Conservation (phyloP, 1,140 invertebrate species). For the Bombus polaris region DNA sequence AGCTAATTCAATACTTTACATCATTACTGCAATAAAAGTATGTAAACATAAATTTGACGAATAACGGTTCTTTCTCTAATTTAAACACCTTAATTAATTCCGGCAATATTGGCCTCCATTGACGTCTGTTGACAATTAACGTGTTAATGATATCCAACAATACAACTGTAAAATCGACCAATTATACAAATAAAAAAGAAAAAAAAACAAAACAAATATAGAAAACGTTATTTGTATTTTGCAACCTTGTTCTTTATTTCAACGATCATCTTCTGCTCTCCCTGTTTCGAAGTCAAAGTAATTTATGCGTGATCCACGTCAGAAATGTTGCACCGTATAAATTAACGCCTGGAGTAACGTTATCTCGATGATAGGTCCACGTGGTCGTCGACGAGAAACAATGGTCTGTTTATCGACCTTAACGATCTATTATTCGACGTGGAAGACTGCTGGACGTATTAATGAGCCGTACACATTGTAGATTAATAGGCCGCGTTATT, state of each 20-base stretch:
- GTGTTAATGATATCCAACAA: background rate
- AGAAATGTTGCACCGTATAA: constrained; percentile 35
- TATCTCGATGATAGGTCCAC: constrained; percentile 35
- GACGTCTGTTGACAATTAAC: background rate
- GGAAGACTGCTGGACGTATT: constrained; percentile 41
- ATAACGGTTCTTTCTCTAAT: background rate
- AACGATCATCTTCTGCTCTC: background rate
- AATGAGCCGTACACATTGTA: constrained; percentile 34
- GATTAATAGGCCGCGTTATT: constrained; percentile 42
- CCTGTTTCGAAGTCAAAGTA: background rate
- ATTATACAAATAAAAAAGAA: background rate
- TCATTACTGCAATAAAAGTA: background rate
- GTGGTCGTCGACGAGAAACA: constrained; percentile 27
- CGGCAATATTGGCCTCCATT: too few species aligned
- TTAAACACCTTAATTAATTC: background rate
- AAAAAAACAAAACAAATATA: background rate
- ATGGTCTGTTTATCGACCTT: constrained; percentile 39
- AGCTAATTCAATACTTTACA: background rate
- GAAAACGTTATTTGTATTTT: background rate
- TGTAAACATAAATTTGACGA: background rate
- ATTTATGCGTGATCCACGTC: constrained; percentile 25
- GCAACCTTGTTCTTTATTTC: too few species aligned
- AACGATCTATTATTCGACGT: constrained; percentile 48
- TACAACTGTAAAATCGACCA: background rate
- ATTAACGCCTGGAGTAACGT: constrained; percentile 34